Base-by-base conservation (phyloP, 2,888 invertebrate genomes). In the Apotomis turbidana region DNA sequence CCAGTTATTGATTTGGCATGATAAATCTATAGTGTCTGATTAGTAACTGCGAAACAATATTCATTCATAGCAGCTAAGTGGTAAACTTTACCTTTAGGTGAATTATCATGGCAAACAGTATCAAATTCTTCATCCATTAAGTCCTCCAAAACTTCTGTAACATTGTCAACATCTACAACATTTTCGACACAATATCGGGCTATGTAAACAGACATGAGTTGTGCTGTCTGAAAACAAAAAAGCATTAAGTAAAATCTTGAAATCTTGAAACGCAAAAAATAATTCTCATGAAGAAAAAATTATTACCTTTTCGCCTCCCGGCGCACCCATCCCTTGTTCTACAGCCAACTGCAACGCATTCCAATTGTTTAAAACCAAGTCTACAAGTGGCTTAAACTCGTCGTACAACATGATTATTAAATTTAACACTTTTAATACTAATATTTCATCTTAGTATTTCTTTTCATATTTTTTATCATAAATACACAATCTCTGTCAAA, bases 81-180 rank as follows among this genome's bases (percentile, higher is more conserved):
- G 3, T 6, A 38, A 49, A 36, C 10, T 9, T 69, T 83, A 95
- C 95, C 95, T 87, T 92, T 94, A 41, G 95, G 94, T 12, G 96
- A 96, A 77, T 94, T 93, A 80, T 96, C 96, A 87, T 96, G 96
- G 82, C 96, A 96, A 5, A 95, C 91, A 44, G 96, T 96, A 74
- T 96, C 94, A 85, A 96, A 96, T 80, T 96, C 95, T 80, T 96
- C 95, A 84, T 96, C 96, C 94, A 96, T 95, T 44, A 96, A 88
- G 77, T 96, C 96, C 79, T 96, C 96, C 38, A 96, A 82, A 0
- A 95, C 91, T 79, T 96, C 95, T 57, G 94, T 92, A 4, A 96
- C 90, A 76, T 95, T 95, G 68, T 94, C 93, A 62, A 88, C 85
- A 51, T 95, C 94, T 4, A 95, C 91, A 74, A 95, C 92, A 80